Percentiles rank a stretch among this genome's conserved stretches.
Evolutionary conservation across 2,888 invertebrate species (phyloP).

Genomic region (Andrena bucephala): DNA sequence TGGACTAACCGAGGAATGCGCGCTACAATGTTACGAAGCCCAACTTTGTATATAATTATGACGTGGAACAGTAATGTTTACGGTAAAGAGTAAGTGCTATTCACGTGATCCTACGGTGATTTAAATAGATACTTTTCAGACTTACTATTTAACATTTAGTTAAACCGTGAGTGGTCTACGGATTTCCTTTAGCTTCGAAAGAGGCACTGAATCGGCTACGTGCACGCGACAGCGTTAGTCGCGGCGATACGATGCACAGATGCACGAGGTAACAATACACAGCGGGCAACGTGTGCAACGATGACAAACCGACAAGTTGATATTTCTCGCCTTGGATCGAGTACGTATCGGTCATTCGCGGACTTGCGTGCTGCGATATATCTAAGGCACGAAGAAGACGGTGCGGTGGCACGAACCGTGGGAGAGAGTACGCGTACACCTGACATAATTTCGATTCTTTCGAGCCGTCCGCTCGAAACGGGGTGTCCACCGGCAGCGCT

Average conservation of each 20-base stretch:
- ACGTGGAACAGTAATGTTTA: slow-evolving; percentile 9
- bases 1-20: slow-evolving; percentile 2
- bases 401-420: slow-evolving; percentile 4
- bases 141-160: slow-evolving; percentile 49
- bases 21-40: slow-evolving; percentile 23
- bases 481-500: not conserved
- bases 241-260: slow-evolving; percentile 29
- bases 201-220: slow-evolving; percentile 30
- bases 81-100: slow-evolving; percentile 16
- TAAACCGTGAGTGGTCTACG: slow-evolving; percentile 32
- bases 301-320: slow-evolving; percentile 50
- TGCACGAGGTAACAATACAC: slow-evolving; percentile 37
- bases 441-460: slow-evolving; percentile 11
- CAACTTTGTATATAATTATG: not conserved
- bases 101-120: slow-evolving; percentile 11
- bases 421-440: slow-evolving; percentile 2
- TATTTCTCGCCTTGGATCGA: slow-evolving; percentile 49
- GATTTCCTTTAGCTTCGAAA: slow-evolving; percentile 36
- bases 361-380: slow-evolving; percentile 58
- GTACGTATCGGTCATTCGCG: slow-evolving; percentile 39
- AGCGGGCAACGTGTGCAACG: slow-evolving; percentile 38
- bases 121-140: slow-evolving; percentile 15
- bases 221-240: slow-evolving; percentile 16
- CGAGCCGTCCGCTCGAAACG: not conserved
- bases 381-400: slow-evolving; percentile 23